Base-by-base conservation (phyloP, 2,888 invertebrate genomes). In the Volucella inflata region DNA sequence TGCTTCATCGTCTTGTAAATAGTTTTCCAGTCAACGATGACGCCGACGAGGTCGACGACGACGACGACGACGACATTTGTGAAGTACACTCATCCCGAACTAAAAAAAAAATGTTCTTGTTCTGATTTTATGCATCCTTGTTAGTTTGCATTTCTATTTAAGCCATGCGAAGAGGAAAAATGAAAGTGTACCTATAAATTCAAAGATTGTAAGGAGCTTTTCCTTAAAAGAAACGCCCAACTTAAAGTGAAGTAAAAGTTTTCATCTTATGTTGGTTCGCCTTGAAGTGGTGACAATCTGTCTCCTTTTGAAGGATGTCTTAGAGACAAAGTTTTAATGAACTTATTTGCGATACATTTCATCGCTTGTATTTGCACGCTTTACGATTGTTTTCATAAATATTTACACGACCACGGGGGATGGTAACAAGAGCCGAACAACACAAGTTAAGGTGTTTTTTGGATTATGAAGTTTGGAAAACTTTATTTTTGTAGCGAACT, bases 301-400 rank as follows among this genome's bases (percentile, higher is more conserved):
- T 65, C 67, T 68, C 55, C 40, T 40, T 64, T 55, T 50, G 70
- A 30, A 59, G 48, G 70, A 64, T 74, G 72, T 65, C 74, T 81
- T 55, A 57, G 42, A 57, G 64, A 79, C 53, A 57, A 84, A 84
- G 74, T 84, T 84, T 84, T 79, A 84, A 84, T 84, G 74, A 78
- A 79, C 83, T 84, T 79, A 83, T 79, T 84, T 84, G 78, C 83
- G 64, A 78, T 75, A 65, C 57, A 78, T 75, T 78, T 79, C 75
- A 75, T 75, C 57, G 64, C 46, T 78, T 30, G 55, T 48, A 40
- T 71, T 71, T 78, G 53, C 68, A 30, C 6, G 60, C 62, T 68
- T 53, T 16, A 42, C 21, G 57, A 72, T 76, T 64, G 70, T 59
- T 70, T 59, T 42, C 44, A 21, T 67, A 71, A 72, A 71, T 71